These are phyloP conservation scores for Drosophila siamana DNA, from an alignment of 2,888 invertebrate genomes.

Conservation along the genomic window DNA sequence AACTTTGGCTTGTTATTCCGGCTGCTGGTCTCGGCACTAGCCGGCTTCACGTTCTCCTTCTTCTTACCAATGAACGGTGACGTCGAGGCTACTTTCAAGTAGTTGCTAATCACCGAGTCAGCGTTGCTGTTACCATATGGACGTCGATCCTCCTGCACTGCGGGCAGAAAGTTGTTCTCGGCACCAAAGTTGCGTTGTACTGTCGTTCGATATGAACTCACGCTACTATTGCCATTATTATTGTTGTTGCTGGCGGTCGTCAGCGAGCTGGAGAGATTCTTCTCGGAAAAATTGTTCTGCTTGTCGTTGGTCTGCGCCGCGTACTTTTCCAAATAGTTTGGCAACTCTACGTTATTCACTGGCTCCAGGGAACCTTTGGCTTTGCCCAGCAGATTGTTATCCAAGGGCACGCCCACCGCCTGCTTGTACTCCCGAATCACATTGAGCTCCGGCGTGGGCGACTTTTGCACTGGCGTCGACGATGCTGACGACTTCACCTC, in stretches of 20 bases:
- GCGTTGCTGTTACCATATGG: conserved; percentile 44
- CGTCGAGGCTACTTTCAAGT: conserved; percentile 79
- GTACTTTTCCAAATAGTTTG: conserved; percentile 79
- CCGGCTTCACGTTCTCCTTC: conserved; percentile 79
- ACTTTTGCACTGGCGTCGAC: conserved; percentile 17
- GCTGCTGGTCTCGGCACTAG: conserved; percentile 43
- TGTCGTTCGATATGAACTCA: conserved; percentile 17
- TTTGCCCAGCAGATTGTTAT: conserved; percentile 66
- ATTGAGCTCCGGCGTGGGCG: conserved; percentile 67
- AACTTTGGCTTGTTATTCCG: conserved; percentile 47
- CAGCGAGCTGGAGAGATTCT: conserved; percentile 46
- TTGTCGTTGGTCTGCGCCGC: conserved; percentile 70
- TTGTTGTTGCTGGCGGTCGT: conserved; percentile 7
- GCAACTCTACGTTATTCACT: conserved; percentile 77
- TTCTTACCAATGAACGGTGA: conserved; percentile 79
- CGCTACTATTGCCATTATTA: conserved; percentile 7
- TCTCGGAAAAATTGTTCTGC: conserved; percentile 83
- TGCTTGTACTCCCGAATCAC: conserved; percentile 84
- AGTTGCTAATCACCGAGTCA: conserved; percentile 84
- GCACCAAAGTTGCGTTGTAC: conserved; percentile 63
- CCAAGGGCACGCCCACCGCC: conserved; percentile 71
- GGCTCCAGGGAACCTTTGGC: conserved; percentile 38
- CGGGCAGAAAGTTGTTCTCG: conserved; percentile 76
- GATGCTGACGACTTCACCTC: conserved; percentile 11
- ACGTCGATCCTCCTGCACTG: conserved; percentile 62